Evolutionary conservation across 2,797 vertebrate genomes (phyloP).

Genomic region (Margarornis squamiger): DNA sequence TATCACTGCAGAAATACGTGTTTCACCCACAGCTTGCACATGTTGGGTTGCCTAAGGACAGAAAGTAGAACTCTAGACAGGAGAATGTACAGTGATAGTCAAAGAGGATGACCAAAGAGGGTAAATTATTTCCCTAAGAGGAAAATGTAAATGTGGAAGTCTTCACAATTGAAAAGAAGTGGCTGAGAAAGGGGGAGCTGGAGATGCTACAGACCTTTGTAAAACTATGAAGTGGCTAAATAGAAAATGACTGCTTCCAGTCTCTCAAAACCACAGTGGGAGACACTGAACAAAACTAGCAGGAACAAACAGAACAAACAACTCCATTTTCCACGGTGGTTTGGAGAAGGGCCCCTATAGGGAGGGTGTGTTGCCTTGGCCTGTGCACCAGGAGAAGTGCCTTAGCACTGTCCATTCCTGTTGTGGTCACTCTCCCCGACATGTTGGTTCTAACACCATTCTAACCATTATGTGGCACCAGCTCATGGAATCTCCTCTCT

Average conservation of each 20-base stretch:
- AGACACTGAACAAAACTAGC: background rate
- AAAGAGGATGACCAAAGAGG: background rate
- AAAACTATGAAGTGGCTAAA: background rate
- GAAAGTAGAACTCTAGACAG: background rate
- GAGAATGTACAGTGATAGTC: background rate
- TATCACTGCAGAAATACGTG: background rate
- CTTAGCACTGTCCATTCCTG: background rate
- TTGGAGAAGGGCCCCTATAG: background rate
- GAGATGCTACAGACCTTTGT: background rate
- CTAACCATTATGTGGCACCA: background rate
- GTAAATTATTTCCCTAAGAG: background rate
- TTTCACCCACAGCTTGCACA: background rate
- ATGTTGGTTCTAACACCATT: background rate
- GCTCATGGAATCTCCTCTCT: background rate
- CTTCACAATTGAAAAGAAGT: background rate
- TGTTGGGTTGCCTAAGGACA: background rate
- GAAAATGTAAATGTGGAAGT: background rate
- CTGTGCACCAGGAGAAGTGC: background rate
- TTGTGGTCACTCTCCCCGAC: rapidly evolving
- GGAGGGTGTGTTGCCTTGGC: background rate
- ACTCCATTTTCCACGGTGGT: background rate
- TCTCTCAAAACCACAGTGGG: background rate
- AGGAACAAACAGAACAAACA: background rate
- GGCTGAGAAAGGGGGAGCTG: background rate
- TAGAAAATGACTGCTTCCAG: background rate